Conservation (phyloP, 2,888 invertebrate genomes). For the Machimus atricapillus region DNA sequence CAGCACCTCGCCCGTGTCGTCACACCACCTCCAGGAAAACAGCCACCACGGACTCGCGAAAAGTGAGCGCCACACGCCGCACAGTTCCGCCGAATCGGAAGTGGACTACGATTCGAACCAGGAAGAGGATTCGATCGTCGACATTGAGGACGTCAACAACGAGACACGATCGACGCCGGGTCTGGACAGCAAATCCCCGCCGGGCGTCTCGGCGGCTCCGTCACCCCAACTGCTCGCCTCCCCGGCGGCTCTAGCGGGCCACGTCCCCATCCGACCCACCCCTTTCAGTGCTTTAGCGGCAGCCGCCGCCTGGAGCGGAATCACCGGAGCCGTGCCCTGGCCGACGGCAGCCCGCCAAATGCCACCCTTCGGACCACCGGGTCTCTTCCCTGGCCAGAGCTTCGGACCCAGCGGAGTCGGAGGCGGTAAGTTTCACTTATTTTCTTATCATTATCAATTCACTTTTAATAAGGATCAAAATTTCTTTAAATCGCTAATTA, state of each 20-base stretch:
- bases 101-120: slow-evolving; percentile 61
- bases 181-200: slow-evolving; percentile 58
- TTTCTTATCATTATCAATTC: too few relatives aligned
- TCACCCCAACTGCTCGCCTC: slow-evolving; percentile 57
- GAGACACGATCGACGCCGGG: slow-evolving; percentile 64
- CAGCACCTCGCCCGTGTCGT: slow-evolving; percentile 43
- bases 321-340: slow-evolving; percentile 67
- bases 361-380: slow-evolving; percentile 68
- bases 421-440: slow-evolving; percentile 62
- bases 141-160: slow-evolving; percentile 79
- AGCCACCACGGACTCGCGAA: slow-evolving; percentile 54
- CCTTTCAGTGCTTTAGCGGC: slow-evolving; percentile 78
- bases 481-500: too few relatives aligned
- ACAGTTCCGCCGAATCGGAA: slow-evolving; percentile 61
- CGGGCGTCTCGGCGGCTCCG: slow-evolving; percentile 49
- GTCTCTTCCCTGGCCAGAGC: slow-evolving; percentile 73
- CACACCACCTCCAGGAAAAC: slow-evolving; percentile 50
- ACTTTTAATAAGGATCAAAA: too few relatives aligned
- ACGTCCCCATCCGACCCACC: slow-evolving; percentile 76
- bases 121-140: slow-evolving; percentile 73
- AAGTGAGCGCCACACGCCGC: slow-evolving; percentile 61
- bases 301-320: slow-evolving; percentile 71
- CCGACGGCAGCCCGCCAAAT: slow-evolving; percentile 68
- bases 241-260: slow-evolving; percentile 61
- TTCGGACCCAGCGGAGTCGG: slow-evolving; percentile 63